A percentile compares a stretch with the other conserved stretches of the same genome.
These are phyloP conservation scores for Selene dorsalis DNA, from an alignment of 2,797 vertebrate species.

Conservation along the genomic window DNA sequence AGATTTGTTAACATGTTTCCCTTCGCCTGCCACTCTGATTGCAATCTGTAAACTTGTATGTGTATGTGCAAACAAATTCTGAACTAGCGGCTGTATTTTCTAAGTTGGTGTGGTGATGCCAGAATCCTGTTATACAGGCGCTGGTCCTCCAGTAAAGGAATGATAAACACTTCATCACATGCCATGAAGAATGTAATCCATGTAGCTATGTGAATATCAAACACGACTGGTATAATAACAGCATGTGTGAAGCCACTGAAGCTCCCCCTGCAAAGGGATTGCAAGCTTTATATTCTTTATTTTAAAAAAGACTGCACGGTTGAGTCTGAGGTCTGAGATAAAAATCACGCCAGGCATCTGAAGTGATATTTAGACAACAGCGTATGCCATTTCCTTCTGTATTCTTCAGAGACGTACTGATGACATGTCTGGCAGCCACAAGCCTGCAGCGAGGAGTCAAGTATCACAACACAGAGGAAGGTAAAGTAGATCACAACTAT, in stretches of 20 bases:
- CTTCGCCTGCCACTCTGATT: constrained; percentile 5
- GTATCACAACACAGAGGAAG: constrained; percentile 20
- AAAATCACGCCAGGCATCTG: constrained; percentile 8
- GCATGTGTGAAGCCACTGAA: neutral
- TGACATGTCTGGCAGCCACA: constrained; percentile 14
- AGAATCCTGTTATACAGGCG: constrained; percentile 31
- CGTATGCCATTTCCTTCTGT: constrained; percentile 16
- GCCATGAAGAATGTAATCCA: constrained; percentile 46
- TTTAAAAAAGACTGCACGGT: neutral
- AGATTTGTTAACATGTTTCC: constrained; percentile 21
- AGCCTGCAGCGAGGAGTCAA: constrained; percentile 24
- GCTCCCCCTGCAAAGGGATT: neutral
- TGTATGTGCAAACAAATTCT: constrained; percentile 37
- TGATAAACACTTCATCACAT: constrained; percentile 57
- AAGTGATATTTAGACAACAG: constrained; percentile 24
- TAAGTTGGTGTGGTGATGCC: constrained; percentile 12
- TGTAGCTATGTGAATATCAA: constrained; percentile 31
- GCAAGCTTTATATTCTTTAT: neutral
- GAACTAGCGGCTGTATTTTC: constrained; percentile 21
- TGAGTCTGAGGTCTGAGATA: neutral
- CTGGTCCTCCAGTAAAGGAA: constrained; percentile 33
- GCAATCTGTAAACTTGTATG: constrained; percentile 22
- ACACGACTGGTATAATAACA: constrained; percentile 25
- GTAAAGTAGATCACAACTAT: constrained; percentile 45
- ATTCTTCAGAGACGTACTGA: constrained; percentile 12